Evolutionary conservation across 2,888 invertebrate genomes (phyloP).

Genomic region (Geophilus truncorum): DNA sequence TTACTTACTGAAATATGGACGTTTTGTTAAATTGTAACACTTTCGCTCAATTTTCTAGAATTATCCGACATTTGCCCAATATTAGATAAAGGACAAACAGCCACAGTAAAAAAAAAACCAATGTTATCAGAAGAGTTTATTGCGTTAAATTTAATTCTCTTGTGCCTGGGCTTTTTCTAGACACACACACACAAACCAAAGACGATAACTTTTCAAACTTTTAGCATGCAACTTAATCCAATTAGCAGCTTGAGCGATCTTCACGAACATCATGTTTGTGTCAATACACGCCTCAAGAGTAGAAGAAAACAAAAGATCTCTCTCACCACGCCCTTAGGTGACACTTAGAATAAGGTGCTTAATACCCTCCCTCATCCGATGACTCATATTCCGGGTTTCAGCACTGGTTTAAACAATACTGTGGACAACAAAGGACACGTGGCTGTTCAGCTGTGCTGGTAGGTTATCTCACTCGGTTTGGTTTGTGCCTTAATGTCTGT

Average conservation of each 20-base stretch:
- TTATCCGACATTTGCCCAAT: no score
- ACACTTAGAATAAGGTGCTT: conserved; percentile 3
- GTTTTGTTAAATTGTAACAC: no score
- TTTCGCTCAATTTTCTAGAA: no score
- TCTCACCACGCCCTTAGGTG: conserved; percentile 1
- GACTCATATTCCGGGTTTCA: neutral
- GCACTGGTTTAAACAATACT: neutral
- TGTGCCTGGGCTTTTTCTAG: neutral
- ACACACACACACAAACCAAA: neutral
- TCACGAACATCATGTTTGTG: conserved; percentile 6
- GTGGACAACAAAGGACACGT: neutral
- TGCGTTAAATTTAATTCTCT: neutral
- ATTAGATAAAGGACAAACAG: no score
- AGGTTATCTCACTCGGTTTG: conserved; percentile 14
- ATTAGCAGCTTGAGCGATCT: neutral
- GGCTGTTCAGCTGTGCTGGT: neutral
- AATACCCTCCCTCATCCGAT: neutral
- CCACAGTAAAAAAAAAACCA: neutral
- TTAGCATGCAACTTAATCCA: conserved; percentile 3
- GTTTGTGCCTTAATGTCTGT: conserved; percentile 11
- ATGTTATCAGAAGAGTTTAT: neutral
- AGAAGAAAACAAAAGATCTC: neutral
- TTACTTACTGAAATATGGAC: no score
- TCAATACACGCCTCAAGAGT: neutral
- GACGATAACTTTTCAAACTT: neutral